Evolutionary conservation across 2,113 vertebrate genomes (phyloP).

Genomic region (Apus apus): DNA sequence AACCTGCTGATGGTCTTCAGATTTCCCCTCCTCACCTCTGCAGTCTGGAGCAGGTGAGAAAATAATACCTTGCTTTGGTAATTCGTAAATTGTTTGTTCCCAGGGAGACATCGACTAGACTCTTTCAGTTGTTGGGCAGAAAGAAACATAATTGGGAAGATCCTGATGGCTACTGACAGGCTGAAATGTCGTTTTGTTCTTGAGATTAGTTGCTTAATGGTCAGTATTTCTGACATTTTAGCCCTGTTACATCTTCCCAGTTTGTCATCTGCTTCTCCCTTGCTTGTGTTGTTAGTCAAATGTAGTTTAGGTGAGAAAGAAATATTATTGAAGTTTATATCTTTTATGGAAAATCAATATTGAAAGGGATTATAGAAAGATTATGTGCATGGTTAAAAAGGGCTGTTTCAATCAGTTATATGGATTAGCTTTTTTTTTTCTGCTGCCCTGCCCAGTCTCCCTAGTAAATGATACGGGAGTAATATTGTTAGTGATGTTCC

Average conservation of each 20-base stretch:
- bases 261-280: background rate
- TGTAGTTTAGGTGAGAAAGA: background rate
- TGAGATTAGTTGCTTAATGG: background rate
- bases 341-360: background rate
- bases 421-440: background rate
- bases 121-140: background rate
- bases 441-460: background rate
- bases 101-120: fast-evolving
- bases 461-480: background rate
- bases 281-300: background rate
- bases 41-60: background rate
- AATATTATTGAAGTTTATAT: background rate
- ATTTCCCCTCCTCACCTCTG: background rate
- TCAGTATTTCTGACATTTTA: background rate
- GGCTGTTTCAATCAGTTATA: background rate
- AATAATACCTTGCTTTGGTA: background rate
- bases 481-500: background rate
- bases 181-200: constrained; percentile 8
- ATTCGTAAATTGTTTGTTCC: background rate
- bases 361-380: background rate
- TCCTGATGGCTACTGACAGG: background rate
- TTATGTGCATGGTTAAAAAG: background rate
- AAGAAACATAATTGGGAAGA: background rate
- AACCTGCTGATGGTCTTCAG: background rate
- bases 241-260: background rate